Evolutionary conservation across 2,888 invertebrate species (phyloP).

Genomic region (Papilio elwesi): DNA sequence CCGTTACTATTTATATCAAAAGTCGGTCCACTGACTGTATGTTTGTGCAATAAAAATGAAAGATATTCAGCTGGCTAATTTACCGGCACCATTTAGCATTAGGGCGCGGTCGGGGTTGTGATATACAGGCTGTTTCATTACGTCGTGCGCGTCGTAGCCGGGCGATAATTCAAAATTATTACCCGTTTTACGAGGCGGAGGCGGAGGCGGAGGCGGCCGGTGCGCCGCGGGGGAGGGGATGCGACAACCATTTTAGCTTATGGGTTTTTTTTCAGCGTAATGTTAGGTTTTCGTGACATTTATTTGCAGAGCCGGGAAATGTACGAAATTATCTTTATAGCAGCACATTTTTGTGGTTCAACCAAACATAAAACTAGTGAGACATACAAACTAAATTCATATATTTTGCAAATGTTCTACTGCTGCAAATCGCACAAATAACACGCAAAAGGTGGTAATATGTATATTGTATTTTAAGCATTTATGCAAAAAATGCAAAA

Average conservation of each 20-base stretch:
- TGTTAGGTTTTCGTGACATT: conserved; percentile 23
- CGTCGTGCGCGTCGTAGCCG: conserved; percentile 66
- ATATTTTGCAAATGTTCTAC: no score
- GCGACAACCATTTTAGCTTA: conserved; percentile 29
- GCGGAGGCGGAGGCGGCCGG: conserved; percentile 49
- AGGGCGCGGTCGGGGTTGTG: conserved; percentile 65
- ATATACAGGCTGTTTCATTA: conserved; percentile 78
- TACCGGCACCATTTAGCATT: conserved; percentile 69
- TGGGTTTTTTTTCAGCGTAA: conserved; percentile 22
- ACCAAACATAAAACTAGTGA: neutral
- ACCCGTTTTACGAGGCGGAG: conserved; percentile 63
- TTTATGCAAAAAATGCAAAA: no score
- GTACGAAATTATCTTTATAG: neutral
- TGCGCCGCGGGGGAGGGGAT: conserved; percentile 25
- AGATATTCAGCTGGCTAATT: conserved; percentile 56
- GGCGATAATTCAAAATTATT: conserved; percentile 76
- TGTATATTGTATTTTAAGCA: no score
- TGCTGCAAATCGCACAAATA: no score
- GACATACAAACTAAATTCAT: neutral
- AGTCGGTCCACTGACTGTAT: conserved; percentile 45
- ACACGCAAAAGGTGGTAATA: no score
- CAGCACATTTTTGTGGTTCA: neutral
- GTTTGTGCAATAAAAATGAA: conserved; percentile 38
- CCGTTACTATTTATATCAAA: conserved; percentile 30
- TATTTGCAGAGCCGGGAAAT: neutral